phyloP scores from a whole-genome alignment of 2,888 invertebrate genomes.

The Maniola hyperantus region DNA sequence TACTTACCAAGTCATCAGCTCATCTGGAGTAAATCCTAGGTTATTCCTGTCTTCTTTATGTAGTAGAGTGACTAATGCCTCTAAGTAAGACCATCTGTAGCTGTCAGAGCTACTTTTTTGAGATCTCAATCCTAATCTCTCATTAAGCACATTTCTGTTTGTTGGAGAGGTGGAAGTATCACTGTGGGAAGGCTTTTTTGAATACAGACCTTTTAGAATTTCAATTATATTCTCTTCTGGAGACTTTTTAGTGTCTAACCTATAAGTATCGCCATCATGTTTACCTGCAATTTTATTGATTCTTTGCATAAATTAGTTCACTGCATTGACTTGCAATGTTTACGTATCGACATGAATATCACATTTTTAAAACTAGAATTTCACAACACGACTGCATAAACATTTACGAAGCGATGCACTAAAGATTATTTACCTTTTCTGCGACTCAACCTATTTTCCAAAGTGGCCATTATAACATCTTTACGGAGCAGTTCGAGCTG shows the following conservation, averaged over 20 bases:
- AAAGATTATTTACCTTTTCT: constrained; percentile 69
- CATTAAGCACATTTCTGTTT: constrained; percentile 60
- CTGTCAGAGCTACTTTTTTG: constrained; percentile 87
- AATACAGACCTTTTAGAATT: constrained; percentile 84
- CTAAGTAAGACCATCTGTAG: constrained; percentile 92
- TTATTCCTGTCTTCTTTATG: constrained; percentile 84
- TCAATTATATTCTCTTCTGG: constrained; percentile 85
- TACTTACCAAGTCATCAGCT: constrained; percentile 84
- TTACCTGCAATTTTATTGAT: constrained; percentile 67
- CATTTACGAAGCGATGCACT: constrained; percentile 10
- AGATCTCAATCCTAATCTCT: constrained; percentile 83
- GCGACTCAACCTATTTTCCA: constrained; percentile 76
- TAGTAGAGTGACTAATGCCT: constrained; percentile 92
- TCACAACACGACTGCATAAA: background rate
- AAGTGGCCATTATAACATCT: constrained; percentile 77
- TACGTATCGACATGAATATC: constrained; percentile 1
- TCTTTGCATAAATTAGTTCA: constrained; percentile 27
- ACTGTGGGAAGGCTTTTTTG: constrained; percentile 66
- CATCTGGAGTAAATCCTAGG: constrained; percentile 89
- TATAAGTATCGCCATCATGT: constrained; percentile 85
- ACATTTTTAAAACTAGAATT: constrained; percentile 13
- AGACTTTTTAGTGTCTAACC: constrained; percentile 81
- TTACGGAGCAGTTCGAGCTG: constrained; percentile 40
- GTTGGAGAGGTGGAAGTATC: constrained; percentile 64
- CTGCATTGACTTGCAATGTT: constrained; percentile 20